Evolutionary conservation across 2,113 vertebrate species (phyloP).

Genomic region (Callospermophilus lateralis): DNA sequence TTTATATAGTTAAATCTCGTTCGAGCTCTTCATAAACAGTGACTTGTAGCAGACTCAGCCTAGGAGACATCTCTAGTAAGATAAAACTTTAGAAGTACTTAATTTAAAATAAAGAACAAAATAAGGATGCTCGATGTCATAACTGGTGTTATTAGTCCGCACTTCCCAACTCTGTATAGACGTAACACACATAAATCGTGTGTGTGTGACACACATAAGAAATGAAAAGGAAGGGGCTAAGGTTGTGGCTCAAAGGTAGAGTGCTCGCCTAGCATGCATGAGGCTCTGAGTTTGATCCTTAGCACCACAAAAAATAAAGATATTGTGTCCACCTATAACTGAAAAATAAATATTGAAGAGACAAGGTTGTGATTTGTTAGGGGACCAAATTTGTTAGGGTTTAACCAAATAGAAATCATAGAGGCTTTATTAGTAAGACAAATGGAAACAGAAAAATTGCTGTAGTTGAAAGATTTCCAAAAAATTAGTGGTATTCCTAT

Average conservation of each 20-base stretch:
- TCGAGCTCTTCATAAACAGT: neutral
- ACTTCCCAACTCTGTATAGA: neutral
- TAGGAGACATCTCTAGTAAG: neutral
- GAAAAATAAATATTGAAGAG: neutral
- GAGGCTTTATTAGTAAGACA: neutral
- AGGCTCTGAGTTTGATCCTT: too few relatives aligned
- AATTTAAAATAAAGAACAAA: conserved; percentile 24
- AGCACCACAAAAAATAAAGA: too few relatives aligned
- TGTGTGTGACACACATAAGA: neutral
- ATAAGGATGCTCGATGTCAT: neutral
- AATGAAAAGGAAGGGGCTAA: neutral
- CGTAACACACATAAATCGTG: neutral
- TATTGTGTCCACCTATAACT: too few relatives aligned
- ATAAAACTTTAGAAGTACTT: neutral
- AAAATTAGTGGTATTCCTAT: neutral
- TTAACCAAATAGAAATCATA: neutral
- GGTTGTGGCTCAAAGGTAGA: too few relatives aligned
- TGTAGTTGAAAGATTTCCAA: neutral
- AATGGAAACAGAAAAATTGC: neutral
- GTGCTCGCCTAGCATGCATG: too few relatives aligned
- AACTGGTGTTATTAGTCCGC: neutral
- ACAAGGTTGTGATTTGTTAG: neutral
- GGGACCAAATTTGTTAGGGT: neutral
- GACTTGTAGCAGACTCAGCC: neutral
- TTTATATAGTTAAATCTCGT: neutral